Base-by-base conservation (phyloP, 2,888 invertebrate species). In the Drosophila tripunctata region DNA sequence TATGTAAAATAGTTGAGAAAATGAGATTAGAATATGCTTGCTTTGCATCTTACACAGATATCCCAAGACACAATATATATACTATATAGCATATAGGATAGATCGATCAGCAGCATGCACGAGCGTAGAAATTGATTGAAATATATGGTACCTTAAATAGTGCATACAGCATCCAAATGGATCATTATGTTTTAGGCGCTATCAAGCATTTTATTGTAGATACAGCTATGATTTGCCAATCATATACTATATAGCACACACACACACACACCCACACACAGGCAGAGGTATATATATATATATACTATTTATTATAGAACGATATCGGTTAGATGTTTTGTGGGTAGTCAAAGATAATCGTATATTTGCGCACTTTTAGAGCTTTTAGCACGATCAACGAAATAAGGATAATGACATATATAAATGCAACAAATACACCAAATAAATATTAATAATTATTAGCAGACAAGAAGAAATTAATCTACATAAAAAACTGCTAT, bases 351-450 rank as follows among this genome's bases (percentile, higher is more conserved):
- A 52, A 56, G 52, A 56, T 84, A 80, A 41, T 70, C 63, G 65
- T 74, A 71, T 74, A 74, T 71, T 80, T 71, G 71, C 68, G 87
- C 80, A 81, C 80, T 81, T 71, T 64, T 85, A 87, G 84, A 84
- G 80, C 80, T 81, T 87, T 80, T 71, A 87, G 80, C 80, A 81
- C 80, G 36, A 57, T 77, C 87, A 80, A 86, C 81, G 74, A 86
- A 83, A 40, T 40, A 51, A 50, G 19, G 19, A 40, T 66, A 80
- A 77, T 65, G 78, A 80, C 83, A 86, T 83, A 69, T 86, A 86
- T 83, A 69, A 58, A 47, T 47, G 52, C 61, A 66, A n/a, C n/a
- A n/a, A n/a, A 52, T 67, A 62, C 58, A 76, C 62, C 14, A 36
- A 12, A 38, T 30, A 30, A 14, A 8, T 8, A 14, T n/a, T 27